phyloP scores from a whole-genome alignment of 2,797 vertebrate species.

The Craterocephalus amniculus region DNA sequence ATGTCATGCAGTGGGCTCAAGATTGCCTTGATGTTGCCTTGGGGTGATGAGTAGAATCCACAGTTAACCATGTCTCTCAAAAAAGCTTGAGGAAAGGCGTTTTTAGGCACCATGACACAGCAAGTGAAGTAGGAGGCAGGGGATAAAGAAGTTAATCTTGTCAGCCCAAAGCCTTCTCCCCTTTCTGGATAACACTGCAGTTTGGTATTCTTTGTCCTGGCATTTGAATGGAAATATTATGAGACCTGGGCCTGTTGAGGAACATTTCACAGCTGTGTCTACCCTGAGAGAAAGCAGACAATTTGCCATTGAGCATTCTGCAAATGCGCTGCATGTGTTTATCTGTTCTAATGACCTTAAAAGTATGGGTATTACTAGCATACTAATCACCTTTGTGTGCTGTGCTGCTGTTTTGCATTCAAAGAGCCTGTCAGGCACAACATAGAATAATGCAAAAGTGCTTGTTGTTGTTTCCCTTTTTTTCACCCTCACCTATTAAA shows the following conservation, averaged over 20 bases:
- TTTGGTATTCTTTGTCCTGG: slow-evolving; percentile 75
- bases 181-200: slow-evolving; percentile 71
- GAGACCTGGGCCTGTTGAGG: slow-evolving; percentile 69
- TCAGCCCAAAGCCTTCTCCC: slow-evolving; percentile 74
- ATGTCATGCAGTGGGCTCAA: slow-evolving; percentile 45
- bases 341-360: slow-evolving; percentile 83
- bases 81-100: slow-evolving; percentile 69
- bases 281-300: slow-evolving; percentile 73
- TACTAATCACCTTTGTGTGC: slow-evolving; percentile 73
- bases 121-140: slow-evolving; percentile 74
- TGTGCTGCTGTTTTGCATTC: slow-evolving; percentile 66
- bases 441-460: slow-evolving; percentile 42
- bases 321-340: slow-evolving; percentile 77
- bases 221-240: slow-evolving; percentile 79
- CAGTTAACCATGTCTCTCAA: slow-evolving; percentile 67
- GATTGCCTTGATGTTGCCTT: slow-evolving; percentile 57
- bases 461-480: slow-evolving; percentile 15
- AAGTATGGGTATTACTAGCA: slow-evolving; percentile 75
- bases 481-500: slow-evolving; percentile 26
- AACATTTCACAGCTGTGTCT: slow-evolving; percentile 75
- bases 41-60: slow-evolving; percentile 55
- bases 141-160: slow-evolving; percentile 81
- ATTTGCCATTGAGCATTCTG: slow-evolving; percentile 76
- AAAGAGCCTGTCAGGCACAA: slow-evolving; percentile 44
- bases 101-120: slow-evolving; percentile 71